A percentile compares a stretch with the other conserved stretches of the same genome.
These are phyloP conservation scores for Microchirus variegatus DNA, from an alignment of 2,797 vertebrate species.

Conservation along the genomic window DNA sequence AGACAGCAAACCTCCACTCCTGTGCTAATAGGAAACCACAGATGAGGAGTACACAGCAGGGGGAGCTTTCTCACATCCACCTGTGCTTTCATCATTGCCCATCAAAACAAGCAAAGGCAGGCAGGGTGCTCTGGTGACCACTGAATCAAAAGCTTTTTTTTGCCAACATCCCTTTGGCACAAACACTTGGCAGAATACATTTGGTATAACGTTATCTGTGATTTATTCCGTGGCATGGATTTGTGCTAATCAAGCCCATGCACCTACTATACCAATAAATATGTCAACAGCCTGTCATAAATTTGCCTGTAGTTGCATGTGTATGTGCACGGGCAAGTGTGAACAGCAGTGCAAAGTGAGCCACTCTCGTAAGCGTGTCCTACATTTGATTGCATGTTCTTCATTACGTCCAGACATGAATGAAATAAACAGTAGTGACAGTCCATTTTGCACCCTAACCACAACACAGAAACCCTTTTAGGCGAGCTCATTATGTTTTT, in stretches of 20 bases:
- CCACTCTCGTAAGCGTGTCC: constrained; percentile 72
- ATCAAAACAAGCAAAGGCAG: constrained; percentile 69
- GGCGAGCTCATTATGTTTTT: constrained; percentile 78
- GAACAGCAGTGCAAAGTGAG: constrained; percentile 73
- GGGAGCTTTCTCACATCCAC: constrained; percentile 68
- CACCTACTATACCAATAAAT: constrained; percentile 60
- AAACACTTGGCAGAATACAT: constrained; percentile 33
- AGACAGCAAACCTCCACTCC: constrained; percentile 74
- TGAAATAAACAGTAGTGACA: constrained; percentile 79
- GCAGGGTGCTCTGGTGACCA: constrained; percentile 49
- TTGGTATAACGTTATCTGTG: constrained; percentile 30
- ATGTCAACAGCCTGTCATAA: constrained; percentile 71
- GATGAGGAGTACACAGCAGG: constrained; percentile 58
- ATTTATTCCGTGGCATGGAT: constrained; percentile 58
- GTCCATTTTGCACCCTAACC: constrained; percentile 80
- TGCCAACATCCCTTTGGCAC: constrained; percentile 44
- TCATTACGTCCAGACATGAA: constrained; percentile 71
- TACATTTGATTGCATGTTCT: constrained; percentile 81
- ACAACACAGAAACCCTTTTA: constrained; percentile 80
- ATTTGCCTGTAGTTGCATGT: constrained; percentile 64
- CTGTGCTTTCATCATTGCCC: constrained; percentile 78
- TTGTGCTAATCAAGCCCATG: constrained; percentile 63
- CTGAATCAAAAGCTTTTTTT: constrained; percentile 59
- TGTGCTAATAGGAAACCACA: constrained; percentile 75
- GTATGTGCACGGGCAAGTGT: constrained; percentile 67